Evolutionary conservation across 2,888 invertebrate genomes (phyloP).

Genomic region (Megastigmus dorsalis): DNA sequence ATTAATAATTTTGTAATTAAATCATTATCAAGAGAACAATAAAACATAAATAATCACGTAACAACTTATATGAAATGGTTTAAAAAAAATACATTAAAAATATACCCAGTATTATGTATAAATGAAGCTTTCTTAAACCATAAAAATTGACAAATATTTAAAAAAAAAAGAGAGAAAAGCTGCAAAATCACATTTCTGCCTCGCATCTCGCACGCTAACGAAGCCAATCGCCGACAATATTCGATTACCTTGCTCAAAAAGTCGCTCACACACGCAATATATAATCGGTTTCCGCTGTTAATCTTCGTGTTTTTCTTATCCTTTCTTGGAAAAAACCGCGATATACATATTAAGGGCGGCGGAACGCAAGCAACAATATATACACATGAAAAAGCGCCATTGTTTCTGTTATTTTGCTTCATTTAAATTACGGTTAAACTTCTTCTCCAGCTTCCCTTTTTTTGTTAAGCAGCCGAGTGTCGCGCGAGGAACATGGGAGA

Average conservation of each 20-base stretch:
- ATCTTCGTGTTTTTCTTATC: constrained; percentile 33
- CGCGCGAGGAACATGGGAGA: constrained; percentile 47
- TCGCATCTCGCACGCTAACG: background rate
- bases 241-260: background rate
- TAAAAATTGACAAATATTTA: too few species aligned
- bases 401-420: constrained; percentile 51
- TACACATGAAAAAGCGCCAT: constrained; percentile 69
- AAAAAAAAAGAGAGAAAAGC: too few species aligned
- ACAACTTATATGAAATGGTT: too few species aligned
- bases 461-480: constrained; percentile 36
- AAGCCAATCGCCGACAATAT: too few species aligned
- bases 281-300: constrained; percentile 24
- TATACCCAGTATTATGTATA: too few species aligned
- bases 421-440: constrained; percentile 50
- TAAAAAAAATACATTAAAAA: too few species aligned
- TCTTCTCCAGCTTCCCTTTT: constrained; percentile 10
- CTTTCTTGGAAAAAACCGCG: constrained; percentile 51
- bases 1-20: too few species aligned
- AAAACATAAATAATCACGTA: too few species aligned
- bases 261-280: constrained; percentile 25
- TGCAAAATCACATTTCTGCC: background rate
- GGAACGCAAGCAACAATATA: constrained; percentile 69
- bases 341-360: constrained; percentile 62
- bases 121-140: too few species aligned
- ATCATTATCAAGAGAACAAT: too few species aligned